Percentiles rank a stretch among this genome's conserved stretches.
phyloP scores from a whole-genome alignment of 2,888 invertebrate genomes.

The Reticulitermes lucifugus region DNA sequence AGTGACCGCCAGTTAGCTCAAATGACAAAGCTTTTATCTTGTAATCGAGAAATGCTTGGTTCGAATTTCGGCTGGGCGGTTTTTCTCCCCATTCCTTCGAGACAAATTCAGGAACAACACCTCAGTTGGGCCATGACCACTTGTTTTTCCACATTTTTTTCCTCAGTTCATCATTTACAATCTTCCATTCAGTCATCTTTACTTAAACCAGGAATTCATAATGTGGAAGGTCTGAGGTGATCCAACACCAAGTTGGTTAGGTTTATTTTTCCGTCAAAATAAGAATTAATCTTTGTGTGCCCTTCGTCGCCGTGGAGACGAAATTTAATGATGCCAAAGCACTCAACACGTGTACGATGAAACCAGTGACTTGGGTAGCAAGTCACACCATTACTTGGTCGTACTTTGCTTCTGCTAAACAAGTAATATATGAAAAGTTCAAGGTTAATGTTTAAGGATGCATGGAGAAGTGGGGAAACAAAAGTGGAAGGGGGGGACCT shows the following conservation, averaged over 20 bases:
- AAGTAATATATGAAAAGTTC: constrained; percentile 39
- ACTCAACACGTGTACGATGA: constrained; percentile 30
- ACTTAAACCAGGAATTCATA: no score
- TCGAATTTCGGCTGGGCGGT: no score
- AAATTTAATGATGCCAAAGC: constrained; percentile 12
- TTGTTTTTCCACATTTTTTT: no score
- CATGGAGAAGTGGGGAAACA: constrained; percentile 10
- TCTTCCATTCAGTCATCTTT: no score
- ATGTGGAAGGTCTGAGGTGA: no score
- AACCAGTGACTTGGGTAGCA: constrained; percentile 5
- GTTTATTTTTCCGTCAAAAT: not conserved
- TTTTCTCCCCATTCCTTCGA: no score
- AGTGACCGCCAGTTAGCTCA: no score
- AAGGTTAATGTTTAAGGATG: constrained; percentile 30
- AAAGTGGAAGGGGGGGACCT: not conserved
- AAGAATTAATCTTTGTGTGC: not conserved
- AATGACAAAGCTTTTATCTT: no score
- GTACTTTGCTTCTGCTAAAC: constrained; percentile 27
- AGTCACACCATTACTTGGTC: not conserved
- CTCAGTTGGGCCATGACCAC: no score
- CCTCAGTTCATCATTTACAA: no score
- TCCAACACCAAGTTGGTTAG: not conserved
- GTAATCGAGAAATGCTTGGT: no score
- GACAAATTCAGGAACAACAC: no score
- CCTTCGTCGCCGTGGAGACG: not conserved